Evolutionary conservation across 2,888 invertebrate species (phyloP), one percentile per base, ranked within the genome.

Genomic region (Drosophila silvestris): DNA sequence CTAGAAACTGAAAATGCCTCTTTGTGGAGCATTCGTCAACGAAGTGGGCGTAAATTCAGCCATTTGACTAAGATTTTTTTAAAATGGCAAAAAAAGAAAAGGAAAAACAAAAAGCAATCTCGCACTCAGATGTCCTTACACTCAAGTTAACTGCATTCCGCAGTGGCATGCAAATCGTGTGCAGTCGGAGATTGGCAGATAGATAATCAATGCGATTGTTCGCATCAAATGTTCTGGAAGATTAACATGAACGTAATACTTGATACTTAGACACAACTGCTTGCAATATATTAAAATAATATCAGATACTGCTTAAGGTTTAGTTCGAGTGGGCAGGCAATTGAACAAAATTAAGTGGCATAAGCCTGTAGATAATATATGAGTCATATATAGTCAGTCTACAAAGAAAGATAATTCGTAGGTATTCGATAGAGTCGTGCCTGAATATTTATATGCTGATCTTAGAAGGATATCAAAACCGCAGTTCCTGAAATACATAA

Each of bases 1-100:
- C 44, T 16, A 47, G 14, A 54, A 65, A 66, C 79, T 75, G 75
- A 63, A 66, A 85, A 82, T 74, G 71, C 74, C 83, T 79, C 79
- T 77, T 70, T 67, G 72, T 76, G 52, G 66, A 67, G 60, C 57
- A 39, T 28, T 67, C 62, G 51, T 54, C 72, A 67, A 53, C 30
- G 14, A 39, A 12, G 47, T 22, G 59, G 56, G 2, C 12, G 30
- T 16, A 28, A 30, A 12, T 56, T 52, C 44, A 50, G 32, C 52
- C 47, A 52, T 35, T 66, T 66, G 60, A 44, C 53, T 52, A 60
- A 50, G 64, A 77, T 37, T 77, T 71, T 71, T 65, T 59, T 67
- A 58, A 71, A 74, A 70, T 71, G 70, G 50, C 53, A 33, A 19
- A 3, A 47, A 50, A 50, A 37, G 47, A 52, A 47, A 63, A 12